Base-by-base conservation (phyloP, 2,888 invertebrate genomes). In the Plemyria rubiginata region DNA sequence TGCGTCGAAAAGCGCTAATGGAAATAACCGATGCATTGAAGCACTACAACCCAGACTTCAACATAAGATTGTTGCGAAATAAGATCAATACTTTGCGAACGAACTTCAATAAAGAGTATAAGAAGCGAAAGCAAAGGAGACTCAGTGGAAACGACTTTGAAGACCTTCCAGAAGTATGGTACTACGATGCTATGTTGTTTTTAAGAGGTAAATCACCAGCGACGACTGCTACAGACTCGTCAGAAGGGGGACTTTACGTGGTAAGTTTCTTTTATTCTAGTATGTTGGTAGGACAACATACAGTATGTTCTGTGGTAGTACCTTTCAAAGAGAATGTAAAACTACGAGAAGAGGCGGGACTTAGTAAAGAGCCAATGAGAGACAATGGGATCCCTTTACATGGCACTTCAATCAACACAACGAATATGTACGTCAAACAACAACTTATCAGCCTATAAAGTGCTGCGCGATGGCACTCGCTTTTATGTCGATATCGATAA, bases 51-150 rank as follows among this genome's bases (percentile, higher is more conserved):
- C 60, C 60, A 1, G 48, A 22, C n/a, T 60, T 16, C 36, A 49
- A 29, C 4, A 54, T 49, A 11, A 54, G 48, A n/a, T 3, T 36
- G 16, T 36, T 60, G 13, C 41, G 54, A 15, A 29, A 29, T 5
- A 60, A 60, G 60, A 60, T 60, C 16, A 60, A 60, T 54, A 60
- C 49, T 50, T 45, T 60, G 32, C 41, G 60, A 36, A 60, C 60
- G n/a, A 60, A 60, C 5, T 60, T 60, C 11, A 60, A 60, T 36
- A 60, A 60, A 36, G 54, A 54, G 43, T 54, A 5, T 22, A 41
- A 16, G 13, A 54, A 54, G 7, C 36, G 53, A 1, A 46, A 53
- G 1, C 46, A 5, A 4, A 15, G 38, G 57, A 29, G 43, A n/a
- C 1, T 22, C 0, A 36, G 5, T n/a, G 57, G 51, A 15, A 22